Percentiles rank a stretch among this genome's conserved stretches.
Evolutionary conservation across 2,113 vertebrate genomes (phyloP).

Genomic region (Cnemophilus loriae): DNA sequence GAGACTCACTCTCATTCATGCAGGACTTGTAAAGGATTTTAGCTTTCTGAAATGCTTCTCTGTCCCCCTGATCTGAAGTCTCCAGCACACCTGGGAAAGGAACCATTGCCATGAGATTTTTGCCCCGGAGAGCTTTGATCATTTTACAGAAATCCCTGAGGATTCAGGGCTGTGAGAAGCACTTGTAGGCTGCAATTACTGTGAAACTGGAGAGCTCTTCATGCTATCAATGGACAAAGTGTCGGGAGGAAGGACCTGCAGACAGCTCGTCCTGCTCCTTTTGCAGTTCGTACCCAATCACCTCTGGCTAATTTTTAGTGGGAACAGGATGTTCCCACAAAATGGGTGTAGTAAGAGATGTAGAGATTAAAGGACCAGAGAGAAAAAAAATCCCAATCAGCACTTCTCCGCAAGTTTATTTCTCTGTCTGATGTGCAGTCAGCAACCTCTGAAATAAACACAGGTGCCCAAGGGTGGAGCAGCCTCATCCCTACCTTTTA

Average conservation of each 20-base stretch:
- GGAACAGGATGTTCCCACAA: not conserved
- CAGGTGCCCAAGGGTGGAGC: not conserved
- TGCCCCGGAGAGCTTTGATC: not conserved
- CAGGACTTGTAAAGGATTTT: slow-evolving; percentile 92
- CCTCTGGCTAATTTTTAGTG: not conserved
- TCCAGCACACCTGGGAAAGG: slow-evolving; percentile 84
- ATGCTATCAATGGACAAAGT: not conserved
- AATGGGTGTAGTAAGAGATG: not conserved
- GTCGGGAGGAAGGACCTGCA: not conserved
- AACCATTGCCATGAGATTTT: not conserved
- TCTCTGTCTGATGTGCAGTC: not conserved
- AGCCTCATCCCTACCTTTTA: slow-evolving; percentile 81
- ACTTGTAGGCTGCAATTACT: not conserved
- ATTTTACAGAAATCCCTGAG: not conserved
- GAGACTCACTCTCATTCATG: slow-evolving; percentile 92
- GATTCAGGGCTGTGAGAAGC: not conserved
- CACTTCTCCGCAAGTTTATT: not conserved
- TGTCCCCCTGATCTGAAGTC: slow-evolving; percentile 73
- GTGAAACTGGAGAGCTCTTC: not conserved
- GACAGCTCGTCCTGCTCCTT: not conserved
- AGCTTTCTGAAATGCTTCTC: slow-evolving; percentile 89
- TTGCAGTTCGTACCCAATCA: not conserved
- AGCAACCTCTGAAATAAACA: not conserved
- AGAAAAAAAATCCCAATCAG: not conserved
- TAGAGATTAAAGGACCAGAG: not conserved